Conservation (phyloP, 2,113 vertebrate species). For the Melanostigma gelatinosum region DNA sequence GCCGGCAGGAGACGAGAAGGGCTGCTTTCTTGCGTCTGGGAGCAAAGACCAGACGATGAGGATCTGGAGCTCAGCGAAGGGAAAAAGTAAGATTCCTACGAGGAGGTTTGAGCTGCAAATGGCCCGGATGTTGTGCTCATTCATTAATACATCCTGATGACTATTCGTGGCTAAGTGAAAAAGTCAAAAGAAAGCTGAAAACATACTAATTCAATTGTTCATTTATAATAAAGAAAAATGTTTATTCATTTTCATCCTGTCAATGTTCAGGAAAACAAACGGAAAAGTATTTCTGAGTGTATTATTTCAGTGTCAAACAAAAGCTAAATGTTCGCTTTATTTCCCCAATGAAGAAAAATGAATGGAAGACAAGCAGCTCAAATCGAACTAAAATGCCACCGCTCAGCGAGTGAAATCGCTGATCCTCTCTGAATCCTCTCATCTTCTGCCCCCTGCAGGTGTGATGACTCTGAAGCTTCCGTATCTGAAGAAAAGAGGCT, state of each 20-base stretch:
- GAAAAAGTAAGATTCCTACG: slow-evolving; percentile 83
- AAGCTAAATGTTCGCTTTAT: too few relatives aligned
- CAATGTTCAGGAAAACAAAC: background rate
- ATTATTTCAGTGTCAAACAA: background rate
- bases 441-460: slow-evolving; percentile 64
- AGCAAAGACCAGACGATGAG: slow-evolving; percentile 96
- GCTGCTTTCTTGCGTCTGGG: slow-evolving; percentile 91
- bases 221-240: background rate
- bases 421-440: background rate
- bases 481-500: slow-evolving; percentile 90
- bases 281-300: background rate
- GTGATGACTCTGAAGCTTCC: slow-evolving; percentile 92
- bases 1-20: slow-evolving; percentile 67
- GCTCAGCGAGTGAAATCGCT: too few relatives aligned
- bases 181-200: background rate
- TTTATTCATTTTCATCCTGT: background rate
- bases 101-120: background rate
- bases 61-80: slow-evolving; percentile 90
- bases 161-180: background rate
- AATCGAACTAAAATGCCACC: too few relatives aligned
- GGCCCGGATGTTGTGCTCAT: too few relatives aligned
- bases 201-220: background rate
- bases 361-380: too few relatives aligned
- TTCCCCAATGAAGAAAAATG: too few relatives aligned
- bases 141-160: background rate